Evolutionary conservation across 2,888 invertebrate species (phyloP), one percentile per base, ranked within the genome.

Genomic region (Pseudanteris insignis): DNA sequence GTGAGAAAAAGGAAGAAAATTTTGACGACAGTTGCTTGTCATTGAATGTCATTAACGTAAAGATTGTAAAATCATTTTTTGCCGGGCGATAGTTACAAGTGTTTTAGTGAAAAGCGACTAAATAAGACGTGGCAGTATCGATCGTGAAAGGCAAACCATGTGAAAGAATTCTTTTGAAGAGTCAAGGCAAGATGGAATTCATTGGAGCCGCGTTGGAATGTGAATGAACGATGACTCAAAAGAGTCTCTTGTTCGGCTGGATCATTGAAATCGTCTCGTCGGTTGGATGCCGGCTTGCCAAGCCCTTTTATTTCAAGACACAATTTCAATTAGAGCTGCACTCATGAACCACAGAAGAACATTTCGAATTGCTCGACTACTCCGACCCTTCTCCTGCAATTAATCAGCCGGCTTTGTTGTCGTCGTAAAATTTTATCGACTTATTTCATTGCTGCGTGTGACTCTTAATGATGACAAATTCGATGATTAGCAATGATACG

Each of bases 151-250:
- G 37, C 50, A 33, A 28, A 32, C 38, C 50, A 37, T 38, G 58
- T 50, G 50, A 58, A 58, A 58, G 58, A 58, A 58, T 30, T 58
- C 50, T 50, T 50, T 58, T 58, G 48, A 50, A 28, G 58, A 50
- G 57, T 7, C 41, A 44, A 26, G 29, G 37, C 40, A 44, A 37
- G 38, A 50, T 21, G 44, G 50, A 41, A 58, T 58, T 47, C 50
- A 58, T 63, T 58, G 51, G 55, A 48, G 58, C 54, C 58, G 51
- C 50, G 54, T 10, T 64, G 67, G 66, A 64, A 66, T 67, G 67
- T 61, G 61, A 50, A 54, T 63, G 64, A 58, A 50, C 50, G 58
- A 67, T 64, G 64, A 63, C 67, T 67, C 63, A 64, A 67, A 65
- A 66, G 67, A 64, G 54, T 40, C 63, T 57, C 63, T 66, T 65